phyloP scores from a whole-genome alignment of 2,888 invertebrate species.

The Eudemis profundana region DNA sequence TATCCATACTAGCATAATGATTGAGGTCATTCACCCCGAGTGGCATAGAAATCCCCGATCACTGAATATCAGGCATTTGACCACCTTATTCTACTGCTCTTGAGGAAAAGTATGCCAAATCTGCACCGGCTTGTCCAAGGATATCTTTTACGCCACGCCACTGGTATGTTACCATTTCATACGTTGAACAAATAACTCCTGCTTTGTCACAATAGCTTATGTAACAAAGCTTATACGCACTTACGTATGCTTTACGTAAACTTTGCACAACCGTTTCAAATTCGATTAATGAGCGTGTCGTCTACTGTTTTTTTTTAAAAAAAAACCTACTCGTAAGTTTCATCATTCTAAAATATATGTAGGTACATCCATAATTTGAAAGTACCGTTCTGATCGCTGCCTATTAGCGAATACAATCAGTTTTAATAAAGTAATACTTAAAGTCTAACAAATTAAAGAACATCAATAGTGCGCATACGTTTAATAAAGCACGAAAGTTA shows the following conservation, averaged over 20 bases:
- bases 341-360: background rate
- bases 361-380: too few species aligned
- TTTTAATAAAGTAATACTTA: slow-evolving; percentile 5
- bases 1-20: too few species aligned
- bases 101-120: too few species aligned
- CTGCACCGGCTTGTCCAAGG: too few species aligned
- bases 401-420: background rate
- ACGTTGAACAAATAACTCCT: slow-evolving; percentile 24
- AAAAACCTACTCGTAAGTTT: background rate
- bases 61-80: too few species aligned
- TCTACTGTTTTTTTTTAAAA: slow-evolving; percentile 25
- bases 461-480: slow-evolving; percentile 19
- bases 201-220: slow-evolving; percentile 32
- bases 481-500: slow-evolving; percentile 36
- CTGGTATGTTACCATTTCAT: slow-evolving; percentile 20
- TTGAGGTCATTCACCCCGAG: too few species aligned
- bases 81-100: too few species aligned
- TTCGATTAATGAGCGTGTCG: slow-evolving; percentile 33
- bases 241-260: slow-evolving; percentile 40
- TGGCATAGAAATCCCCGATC: too few species aligned
- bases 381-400: background rate
- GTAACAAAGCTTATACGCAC: slow-evolving; percentile 25
- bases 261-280: slow-evolving; percentile 43
- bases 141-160: too few species aligned
- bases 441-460: slow-evolving; percentile 7